Evolutionary conservation across 2,113 vertebrate species (phyloP).

Genomic region (Tyto alba): DNA sequence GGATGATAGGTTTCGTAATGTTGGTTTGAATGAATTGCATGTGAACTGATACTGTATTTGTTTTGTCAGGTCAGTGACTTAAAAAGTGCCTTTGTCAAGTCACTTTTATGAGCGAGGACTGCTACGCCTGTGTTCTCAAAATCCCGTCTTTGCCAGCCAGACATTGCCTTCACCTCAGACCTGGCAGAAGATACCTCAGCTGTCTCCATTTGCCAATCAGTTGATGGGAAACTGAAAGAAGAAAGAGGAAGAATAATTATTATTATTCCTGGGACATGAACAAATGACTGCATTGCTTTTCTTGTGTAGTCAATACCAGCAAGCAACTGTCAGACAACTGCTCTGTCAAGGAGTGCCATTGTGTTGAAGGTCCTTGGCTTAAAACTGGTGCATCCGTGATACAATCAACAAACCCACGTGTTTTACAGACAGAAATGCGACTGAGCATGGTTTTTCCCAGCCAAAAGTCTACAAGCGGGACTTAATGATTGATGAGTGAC

Average conservation of each 20-base stretch:
- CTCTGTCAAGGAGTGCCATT: constrained; percentile 71
- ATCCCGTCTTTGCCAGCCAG: constrained; percentile 53
- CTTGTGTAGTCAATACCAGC: constrained; percentile 46
- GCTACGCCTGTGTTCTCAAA: constrained; percentile 20
- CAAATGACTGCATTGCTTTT: constrained; percentile 63
- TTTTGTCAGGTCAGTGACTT: constrained; percentile 79
- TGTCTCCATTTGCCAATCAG: constrained; percentile 64
- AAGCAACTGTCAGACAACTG: constrained; percentile 14
- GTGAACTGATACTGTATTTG: constrained; percentile 59
- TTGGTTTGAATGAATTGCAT: background rate
- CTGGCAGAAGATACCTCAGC: constrained; percentile 70
- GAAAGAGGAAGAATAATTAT: constrained; percentile 30
- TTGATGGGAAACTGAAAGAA: constrained; percentile 60
- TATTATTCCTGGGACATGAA: constrained; percentile 39
- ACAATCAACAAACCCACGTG: constrained; percentile 9
- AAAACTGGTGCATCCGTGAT: constrained; percentile 46
- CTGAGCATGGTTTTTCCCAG: constrained; percentile 72
- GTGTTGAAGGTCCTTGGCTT: constrained; percentile 69
- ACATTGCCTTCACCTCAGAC: constrained; percentile 59
- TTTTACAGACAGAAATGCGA: constrained; percentile 65
- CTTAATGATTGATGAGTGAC: constrained; percentile 80
- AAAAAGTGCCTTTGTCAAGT: constrained; percentile 83
- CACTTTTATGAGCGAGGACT: constrained; percentile 66
- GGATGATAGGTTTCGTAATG: background rate
- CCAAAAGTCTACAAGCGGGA: constrained; percentile 73